Base-by-base conservation (phyloP, 2,888 invertebrate genomes). In the Zootermopsis nevadensis region DNA sequence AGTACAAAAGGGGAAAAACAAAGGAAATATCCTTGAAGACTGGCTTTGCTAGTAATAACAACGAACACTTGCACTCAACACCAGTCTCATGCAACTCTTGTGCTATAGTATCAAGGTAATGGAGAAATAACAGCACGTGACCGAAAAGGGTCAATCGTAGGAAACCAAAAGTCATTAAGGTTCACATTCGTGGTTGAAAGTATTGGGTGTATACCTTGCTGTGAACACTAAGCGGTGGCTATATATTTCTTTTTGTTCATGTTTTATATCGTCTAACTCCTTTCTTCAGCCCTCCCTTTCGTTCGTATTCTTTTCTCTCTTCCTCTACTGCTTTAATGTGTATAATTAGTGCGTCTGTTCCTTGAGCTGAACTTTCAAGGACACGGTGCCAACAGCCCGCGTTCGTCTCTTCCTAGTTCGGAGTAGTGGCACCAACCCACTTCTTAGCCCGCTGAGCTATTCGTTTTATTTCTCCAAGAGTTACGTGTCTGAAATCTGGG, bases 301-400 rank as follows among this genome's bases (percentile, higher is more conserved):
- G n/a, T 60, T 38, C 22, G 22, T 24, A 30, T 74, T 74, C 42
- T 6, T 24, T 1, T 38, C n/a, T 38, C 38, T 35, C n/a, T 74
- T n/a, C 42, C 24, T 38, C 74, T 6, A 38, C 31, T 81, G n/a
- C n/a, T 81, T 74, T 42, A n/a, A 79, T 66, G 30, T 76, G 48
- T 66, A 42, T 80, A 80, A 80, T 80, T 67, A 69, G 74, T 82
- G 74, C 79, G 69, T 66, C 67, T 79, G 67, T 83, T 83, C 69
- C 83, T 83, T 83, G 83, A 69, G 31, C 48, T 79, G 77, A 83
- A 83, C 83, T 83, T 48, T 69, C 83, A 83, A 83, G 83, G 83
- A 79, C 79, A 79, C 38, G 48, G 35, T 42, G 83, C 72, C 83
- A 83, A 83, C 83, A 83, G 80, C 83, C 83, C 66, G 77, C 31